Base-by-base conservation (phyloP, 2,113 vertebrate genomes). In the Cyanoderma ruficeps region DNA sequence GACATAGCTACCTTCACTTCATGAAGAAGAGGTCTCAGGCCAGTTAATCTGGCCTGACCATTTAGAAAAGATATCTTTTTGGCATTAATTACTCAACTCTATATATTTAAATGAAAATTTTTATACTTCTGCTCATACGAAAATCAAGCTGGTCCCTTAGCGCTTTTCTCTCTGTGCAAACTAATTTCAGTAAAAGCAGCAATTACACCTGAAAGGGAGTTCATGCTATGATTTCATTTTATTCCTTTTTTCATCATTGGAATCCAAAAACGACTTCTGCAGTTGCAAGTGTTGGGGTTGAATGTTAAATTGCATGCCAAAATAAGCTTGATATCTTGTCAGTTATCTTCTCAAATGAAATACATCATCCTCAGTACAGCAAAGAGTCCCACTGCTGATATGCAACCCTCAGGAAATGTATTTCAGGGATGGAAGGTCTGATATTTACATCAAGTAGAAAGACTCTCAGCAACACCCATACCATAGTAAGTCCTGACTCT, bases 261-360 rank as follows among this genome's bases (percentile, higher is more conserved):
- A 95, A 84, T 20, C 47, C 12, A 13, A 37, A 16, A 80, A 89
- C 1, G 18, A 56, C 21, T 78, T 44, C 60, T 95, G 61, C 92
- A 93, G 79, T 53, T 77, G 68, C 72, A 68, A 52, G 7, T 13
- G 60, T 33, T 64, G 9, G 13, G 77, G 53, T 63, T 86, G 93
- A 96, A 94, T 83, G 93, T 37, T 95, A 96, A 96, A 84, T 88
- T 95, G 56, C 63, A 94, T 94, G 93, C 93, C 96, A 92, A 95
- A 93, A 78, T 50, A 86, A 87, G 82, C 64, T 93, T 83, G 37
- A 78, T 81, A 84, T 63, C 93, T 92, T 90, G 79, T 95, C 93
- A 96, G 89, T 96, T 92, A 69, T 83, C 89, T 96, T 90, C 90
- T 85, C 57, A 61, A 53, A 90, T 84, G 83, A 96, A 94, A 94